Conservation (phyloP, 1,140 invertebrate genomes). For the Nebria ingens region DNA sequence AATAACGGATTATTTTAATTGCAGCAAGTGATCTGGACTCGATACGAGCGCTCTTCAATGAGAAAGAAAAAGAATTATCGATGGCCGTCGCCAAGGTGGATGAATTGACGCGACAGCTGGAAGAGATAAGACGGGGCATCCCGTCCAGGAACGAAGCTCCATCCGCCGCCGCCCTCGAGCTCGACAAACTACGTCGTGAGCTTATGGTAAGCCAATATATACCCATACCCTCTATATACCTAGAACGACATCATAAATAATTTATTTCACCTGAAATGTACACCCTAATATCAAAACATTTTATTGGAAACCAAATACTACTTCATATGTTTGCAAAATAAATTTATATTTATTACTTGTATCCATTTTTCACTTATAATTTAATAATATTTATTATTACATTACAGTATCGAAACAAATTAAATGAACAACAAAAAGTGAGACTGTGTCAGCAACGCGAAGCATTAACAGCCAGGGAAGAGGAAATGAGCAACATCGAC, state of each 20-base stretch:
- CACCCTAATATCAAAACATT: no score
- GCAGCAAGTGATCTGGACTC: slow-evolving; percentile 91
- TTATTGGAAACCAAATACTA: no score
- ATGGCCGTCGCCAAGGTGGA: slow-evolving; percentile 92
- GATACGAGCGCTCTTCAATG: slow-evolving; percentile 89
- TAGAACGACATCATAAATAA: no score
- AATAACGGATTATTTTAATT: no score
- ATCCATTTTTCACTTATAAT: background rate
- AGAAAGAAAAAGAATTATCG: slow-evolving; percentile 93
- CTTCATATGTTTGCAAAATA: background rate
- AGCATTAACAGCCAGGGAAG: slow-evolving; percentile 71
- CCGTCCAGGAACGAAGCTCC: slow-evolving; percentile 41
- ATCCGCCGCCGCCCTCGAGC: slow-evolving; percentile 66
- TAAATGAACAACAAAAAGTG: slow-evolving; percentile 89
- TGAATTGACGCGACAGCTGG: slow-evolving; percentile 84
- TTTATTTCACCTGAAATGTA: no score
- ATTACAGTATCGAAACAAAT: slow-evolving; percentile 84
- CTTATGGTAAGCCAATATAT: slow-evolving; percentile 62
- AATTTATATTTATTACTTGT: slow-evolving; percentile 1
- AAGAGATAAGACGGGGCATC: slow-evolving; percentile 68
- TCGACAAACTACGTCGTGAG: slow-evolving; percentile 82
- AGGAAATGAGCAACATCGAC: slow-evolving; percentile 85
- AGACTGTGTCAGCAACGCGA: slow-evolving; percentile 77
- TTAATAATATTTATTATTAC: slow-evolving; percentile 12
- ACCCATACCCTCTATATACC: background rate